Evolutionary conservation across 2,113 vertebrate species (phyloP), one percentile per base, ranked within the genome.

Genomic region (Petrocephalus zakoni): DNA sequence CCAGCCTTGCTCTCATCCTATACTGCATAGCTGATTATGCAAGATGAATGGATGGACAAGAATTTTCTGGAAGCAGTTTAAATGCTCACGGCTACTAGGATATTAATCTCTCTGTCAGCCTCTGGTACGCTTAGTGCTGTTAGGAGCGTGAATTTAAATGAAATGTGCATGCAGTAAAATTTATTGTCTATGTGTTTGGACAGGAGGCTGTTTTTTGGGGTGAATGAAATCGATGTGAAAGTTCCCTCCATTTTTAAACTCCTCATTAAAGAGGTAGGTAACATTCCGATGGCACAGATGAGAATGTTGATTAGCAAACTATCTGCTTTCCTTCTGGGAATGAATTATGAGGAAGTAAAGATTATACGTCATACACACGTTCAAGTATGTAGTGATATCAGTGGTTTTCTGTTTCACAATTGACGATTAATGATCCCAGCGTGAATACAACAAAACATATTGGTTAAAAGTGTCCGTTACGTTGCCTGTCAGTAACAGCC

Each of bases 181-280:
- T 10, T 75, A 55, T 88, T 53, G 46, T 49, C 19, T 89, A 72
- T 88, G 13, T 68, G 46, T 88, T 86, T 91, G 95, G 91, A 88
- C 91, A 99, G 98, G 95, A 98, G 94, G 95, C 93, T 97, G 91
- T 98, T 99, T 95, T 99, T 98, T 91, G 98, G 98, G 95, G 93
- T 97, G 94, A 99, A 99, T 95, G 97, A 99, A 96, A 99, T 99
- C 91, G 94, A 96, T 94, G 98, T 99, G 94, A 99, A 99, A 98
- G 98, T 99, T 97, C 98, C 98, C 98, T 99, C 98, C 92, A 92
- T 98, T 96, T 97, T 98, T 95, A 99, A 99, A 95, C 97, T 99
- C 95, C 96, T 99, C 93, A 96, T 99, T 94, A 99, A 99, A 94
- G 98, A 99, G 98, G 98, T 99, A 95, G 91, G 95, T 82, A 42